Evolutionary conservation across 2,888 invertebrate species (phyloP).

Genomic region (Cremastinae sp.): DNA sequence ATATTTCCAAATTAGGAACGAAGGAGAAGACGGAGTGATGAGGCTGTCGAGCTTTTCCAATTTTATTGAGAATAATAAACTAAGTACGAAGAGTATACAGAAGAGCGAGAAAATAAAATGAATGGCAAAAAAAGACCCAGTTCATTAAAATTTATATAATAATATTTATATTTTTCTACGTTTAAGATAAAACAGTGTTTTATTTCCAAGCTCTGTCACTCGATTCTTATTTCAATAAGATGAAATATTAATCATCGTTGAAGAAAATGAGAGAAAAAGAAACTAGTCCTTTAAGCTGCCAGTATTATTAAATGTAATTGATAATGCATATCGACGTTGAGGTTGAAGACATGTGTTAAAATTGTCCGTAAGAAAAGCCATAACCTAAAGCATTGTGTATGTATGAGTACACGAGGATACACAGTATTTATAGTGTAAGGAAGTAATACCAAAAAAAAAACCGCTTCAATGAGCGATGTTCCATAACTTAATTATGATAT

Average conservation of each 20-base stretch:
- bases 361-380: slow-evolving; percentile 66
- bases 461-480: slow-evolving; percentile 51
- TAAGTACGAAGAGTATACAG: slow-evolving; percentile 30
- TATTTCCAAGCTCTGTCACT: slow-evolving; percentile 53
- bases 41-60: slow-evolving; percentile 23
- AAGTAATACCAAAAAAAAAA: slow-evolving; percentile 15
- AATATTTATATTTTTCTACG: slow-evolving; percentile 64
- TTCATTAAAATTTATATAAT: slow-evolving; percentile 59
- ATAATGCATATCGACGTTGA: slow-evolving; percentile 77
- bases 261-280: slow-evolving; percentile 32
- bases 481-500: slow-evolving; percentile 66
- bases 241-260: slow-evolving; percentile 17
- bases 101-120: slow-evolving; percentile 9
- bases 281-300: slow-evolving; percentile 70
- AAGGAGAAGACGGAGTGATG: slow-evolving; percentile 12
- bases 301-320: slow-evolving; percentile 78
- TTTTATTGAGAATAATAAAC: slow-evolving; percentile 34
- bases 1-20: slow-evolving; percentile 29
- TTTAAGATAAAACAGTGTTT: slow-evolving; percentile 57
- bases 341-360: slow-evolving; percentile 70
- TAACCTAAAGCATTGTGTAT: slow-evolving; percentile 64
- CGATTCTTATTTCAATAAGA: slow-evolving; percentile 47
- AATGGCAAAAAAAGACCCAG: slow-evolving; percentile 43
- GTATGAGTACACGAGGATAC: slow-evolving; percentile 33
- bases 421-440: slow-evolving; percentile 58